A percentile compares a stretch with the other conserved stretches of the same genome.
Evolutionary conservation across 2,113 vertebrate genomes (phyloP).

Genomic region (Calidris pygmaea): DNA sequence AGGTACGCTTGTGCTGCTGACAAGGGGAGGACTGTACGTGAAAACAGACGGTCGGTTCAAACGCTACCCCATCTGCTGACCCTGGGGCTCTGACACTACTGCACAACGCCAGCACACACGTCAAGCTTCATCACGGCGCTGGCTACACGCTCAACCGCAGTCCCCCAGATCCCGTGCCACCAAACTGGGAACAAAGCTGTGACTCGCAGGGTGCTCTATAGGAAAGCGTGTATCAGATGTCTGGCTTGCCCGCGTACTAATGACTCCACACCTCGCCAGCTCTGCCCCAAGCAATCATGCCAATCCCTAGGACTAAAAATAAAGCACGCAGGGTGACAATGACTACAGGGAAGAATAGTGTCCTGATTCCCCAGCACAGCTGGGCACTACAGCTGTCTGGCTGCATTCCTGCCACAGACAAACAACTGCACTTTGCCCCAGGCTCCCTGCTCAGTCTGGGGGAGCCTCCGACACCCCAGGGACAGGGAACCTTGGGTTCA

Average conservation of each 20-base stretch:
- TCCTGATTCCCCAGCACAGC: background rate
- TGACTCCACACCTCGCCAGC: background rate
- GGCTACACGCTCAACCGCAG: background rate
- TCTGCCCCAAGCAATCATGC: background rate
- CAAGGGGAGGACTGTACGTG: background rate
- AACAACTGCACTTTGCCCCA: background rate
- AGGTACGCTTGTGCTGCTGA: background rate
- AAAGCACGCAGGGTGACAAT: background rate
- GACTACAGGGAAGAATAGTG: background rate
- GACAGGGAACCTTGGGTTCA: background rate
- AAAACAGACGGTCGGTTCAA: background rate
- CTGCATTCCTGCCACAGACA: background rate
- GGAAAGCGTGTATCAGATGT: background rate
- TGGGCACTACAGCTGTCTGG: slow-evolving; percentile 5
- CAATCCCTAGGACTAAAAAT: background rate
- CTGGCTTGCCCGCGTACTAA: background rate
- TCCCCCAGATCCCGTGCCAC: background rate
- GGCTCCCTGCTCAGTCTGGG: background rate
- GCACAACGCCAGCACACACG: fast-evolving
- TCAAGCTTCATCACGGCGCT: background rate
- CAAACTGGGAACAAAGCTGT: background rate
- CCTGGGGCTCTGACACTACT: background rate
- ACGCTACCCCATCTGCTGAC: background rate
- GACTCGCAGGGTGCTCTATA: background rate
- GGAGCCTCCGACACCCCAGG: background rate